These are phyloP conservation scores for Apotomis betuletana DNA, from an alignment of 2,888 invertebrate genomes.

Conservation along the genomic window DNA sequence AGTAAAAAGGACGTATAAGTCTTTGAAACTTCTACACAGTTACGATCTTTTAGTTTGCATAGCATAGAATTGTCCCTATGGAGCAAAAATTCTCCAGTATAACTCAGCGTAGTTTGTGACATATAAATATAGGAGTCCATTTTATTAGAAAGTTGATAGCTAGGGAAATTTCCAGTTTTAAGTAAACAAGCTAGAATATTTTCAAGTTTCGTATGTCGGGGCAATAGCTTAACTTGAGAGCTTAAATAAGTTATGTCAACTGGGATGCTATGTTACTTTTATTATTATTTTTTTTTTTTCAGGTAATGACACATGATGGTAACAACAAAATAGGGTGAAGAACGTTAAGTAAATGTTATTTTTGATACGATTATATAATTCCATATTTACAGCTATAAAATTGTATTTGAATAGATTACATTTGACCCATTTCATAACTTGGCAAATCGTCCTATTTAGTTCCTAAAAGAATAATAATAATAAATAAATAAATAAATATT, in stretches of 20 bases:
- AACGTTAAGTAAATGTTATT: no score
- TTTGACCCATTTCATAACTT: no score
- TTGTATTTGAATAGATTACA: no score
- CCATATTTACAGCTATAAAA: no score
- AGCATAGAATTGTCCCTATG: background rate
- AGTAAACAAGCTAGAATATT: conserved; percentile 1
- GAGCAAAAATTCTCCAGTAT: conserved; percentile 14
- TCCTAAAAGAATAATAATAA: no score
- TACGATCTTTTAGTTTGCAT: background rate
- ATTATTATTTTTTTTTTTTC: background rate
- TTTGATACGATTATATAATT: no score
- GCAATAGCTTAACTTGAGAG: background rate
- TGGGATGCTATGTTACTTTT: background rate
- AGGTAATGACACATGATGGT: no score
- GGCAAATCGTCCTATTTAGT: no score
- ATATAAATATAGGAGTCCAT: conserved; percentile 15
- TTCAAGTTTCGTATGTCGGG: background rate
- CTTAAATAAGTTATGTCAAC: background rate
- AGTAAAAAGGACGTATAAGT: background rate
- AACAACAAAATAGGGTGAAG: no score
- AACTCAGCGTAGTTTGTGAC: conserved; percentile 13
- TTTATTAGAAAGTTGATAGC: conserved; percentile 15
- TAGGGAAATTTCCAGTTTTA: background rate
- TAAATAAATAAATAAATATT: no score
- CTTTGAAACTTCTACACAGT: background rate